phyloP scores from a whole-genome alignment of 2,113 vertebrate species.

The Globicephala melas region DNA sequence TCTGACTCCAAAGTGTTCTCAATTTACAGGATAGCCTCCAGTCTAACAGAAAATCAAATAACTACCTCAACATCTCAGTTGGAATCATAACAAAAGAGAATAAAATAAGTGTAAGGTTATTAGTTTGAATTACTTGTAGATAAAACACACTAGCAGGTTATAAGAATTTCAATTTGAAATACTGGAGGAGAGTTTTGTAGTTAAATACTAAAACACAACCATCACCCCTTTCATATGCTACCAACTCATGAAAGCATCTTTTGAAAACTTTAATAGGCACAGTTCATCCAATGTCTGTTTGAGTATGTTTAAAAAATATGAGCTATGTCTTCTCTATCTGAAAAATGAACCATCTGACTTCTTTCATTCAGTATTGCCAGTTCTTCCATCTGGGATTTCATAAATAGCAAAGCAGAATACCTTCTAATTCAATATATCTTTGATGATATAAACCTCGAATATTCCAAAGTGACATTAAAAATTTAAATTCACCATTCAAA shows the following conservation, averaged over 20 bases:
- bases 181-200: background rate
- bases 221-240: background rate
- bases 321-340: background rate
- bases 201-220: background rate
- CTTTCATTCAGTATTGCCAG: background rate
- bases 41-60: background rate
- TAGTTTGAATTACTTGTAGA: background rate
- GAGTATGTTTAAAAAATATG: background rate
- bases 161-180: background rate
- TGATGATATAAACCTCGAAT: background rate
- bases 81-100: background rate
- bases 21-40: background rate
- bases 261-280: background rate
- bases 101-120: background rate
- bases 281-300: background rate
- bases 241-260: background rate
- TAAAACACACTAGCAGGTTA: background rate
- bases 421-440: background rate
- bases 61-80: background rate
- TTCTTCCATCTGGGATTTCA: background rate
- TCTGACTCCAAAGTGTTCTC: background rate
- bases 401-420: background rate
- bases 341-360: background rate
- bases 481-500: background rate
- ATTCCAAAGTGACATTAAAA: background rate